Conservation (phyloP, 2,888 invertebrate species). For the Podabrus alpinus region DNA sequence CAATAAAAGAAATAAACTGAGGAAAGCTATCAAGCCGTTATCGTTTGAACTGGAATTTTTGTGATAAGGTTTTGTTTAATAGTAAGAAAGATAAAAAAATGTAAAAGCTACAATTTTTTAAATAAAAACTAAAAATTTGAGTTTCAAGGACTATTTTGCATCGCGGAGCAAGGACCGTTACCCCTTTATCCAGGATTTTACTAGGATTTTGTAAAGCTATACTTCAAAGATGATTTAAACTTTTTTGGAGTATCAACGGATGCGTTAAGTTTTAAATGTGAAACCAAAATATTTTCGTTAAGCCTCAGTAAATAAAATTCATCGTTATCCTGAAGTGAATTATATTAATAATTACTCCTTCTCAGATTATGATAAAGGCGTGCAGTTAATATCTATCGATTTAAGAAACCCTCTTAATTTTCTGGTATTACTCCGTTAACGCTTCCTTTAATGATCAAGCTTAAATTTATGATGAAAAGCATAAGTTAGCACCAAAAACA, state of each 20-base stretch:
- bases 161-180: background rate
- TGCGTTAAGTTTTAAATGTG: no score
- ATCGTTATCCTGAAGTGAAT: background rate
- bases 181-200: background rate
- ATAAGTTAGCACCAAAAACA: background rate
- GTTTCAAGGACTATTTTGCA: background rate
- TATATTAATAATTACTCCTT: background rate
- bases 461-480: background rate
- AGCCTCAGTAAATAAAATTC: background rate
- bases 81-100: background rate
- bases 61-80: conserved; percentile 20
- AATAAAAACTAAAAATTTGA: background rate
- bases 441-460: background rate
- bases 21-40: conserved; percentile 11
- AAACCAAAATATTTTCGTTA: background rate
- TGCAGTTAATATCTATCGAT: background rate
- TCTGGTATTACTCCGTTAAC: background rate
- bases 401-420: background rate
- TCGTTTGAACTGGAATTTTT: conserved; percentile 15
- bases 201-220: background rate
- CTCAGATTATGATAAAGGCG: background rate
- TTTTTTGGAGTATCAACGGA: background rate
- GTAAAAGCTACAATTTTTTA: background rate
- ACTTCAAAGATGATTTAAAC: background rate
- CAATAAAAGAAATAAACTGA: conserved; percentile 15